Evolutionary conservation across 2,797 vertebrate genomes (phyloP).

Genomic region (Zalophus californianus): DNA sequence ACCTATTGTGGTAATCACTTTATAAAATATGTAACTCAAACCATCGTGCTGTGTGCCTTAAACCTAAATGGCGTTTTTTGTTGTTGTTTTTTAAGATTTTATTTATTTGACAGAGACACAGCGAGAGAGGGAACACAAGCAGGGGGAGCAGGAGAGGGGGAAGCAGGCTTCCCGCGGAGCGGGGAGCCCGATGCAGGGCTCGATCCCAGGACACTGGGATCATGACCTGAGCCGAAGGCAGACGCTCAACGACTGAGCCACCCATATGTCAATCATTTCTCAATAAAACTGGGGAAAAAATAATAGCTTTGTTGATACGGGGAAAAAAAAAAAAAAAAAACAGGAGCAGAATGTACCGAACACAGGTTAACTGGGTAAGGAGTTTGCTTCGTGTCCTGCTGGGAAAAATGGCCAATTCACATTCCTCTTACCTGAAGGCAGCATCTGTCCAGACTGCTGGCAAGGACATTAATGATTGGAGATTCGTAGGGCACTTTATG

Average conservation of each 20-base stretch:
- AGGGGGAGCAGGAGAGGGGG: too few species aligned
- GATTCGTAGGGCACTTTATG: neutral
- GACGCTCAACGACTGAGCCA: too few species aligned
- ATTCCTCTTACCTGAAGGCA: neutral
- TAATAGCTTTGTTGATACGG: slow-evolving; percentile 48
- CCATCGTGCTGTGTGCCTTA: neutral
- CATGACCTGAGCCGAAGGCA: too few species aligned
- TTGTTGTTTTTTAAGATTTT: too few species aligned
- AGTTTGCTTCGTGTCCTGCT: neutral
- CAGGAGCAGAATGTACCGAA: neutral
- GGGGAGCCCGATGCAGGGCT: too few species aligned
- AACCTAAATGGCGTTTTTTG: neutral
- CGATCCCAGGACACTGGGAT: too few species aligned
- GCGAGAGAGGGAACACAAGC: too few species aligned
- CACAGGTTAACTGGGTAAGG: neutral
- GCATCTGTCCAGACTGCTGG: neutral
- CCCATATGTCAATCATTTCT: too few species aligned
- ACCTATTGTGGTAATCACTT: neutral
- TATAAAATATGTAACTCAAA: neutral
- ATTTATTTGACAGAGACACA: too few species aligned
- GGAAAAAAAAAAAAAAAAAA: neutral
- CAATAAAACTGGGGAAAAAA: neutral
- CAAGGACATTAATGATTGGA: neutral
- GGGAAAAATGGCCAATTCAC: neutral
- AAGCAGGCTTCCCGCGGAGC: too few species aligned